Base-by-base conservation (phyloP, 2,888 invertebrate genomes). In the Ceratothoa steindachneri region DNA sequence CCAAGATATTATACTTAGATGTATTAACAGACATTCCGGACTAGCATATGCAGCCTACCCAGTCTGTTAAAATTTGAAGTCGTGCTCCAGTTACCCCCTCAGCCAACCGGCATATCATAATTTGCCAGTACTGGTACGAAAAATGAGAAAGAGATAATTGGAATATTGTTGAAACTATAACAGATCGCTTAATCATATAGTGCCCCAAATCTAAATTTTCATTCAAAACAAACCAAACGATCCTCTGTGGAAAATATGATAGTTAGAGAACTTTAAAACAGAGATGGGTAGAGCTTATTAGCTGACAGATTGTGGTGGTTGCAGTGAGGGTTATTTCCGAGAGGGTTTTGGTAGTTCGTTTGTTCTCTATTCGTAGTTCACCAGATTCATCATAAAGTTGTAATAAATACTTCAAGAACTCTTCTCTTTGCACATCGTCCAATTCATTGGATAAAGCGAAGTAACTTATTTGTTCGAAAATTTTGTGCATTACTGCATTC, bases 101-200 rank as follows among this genome's bases (percentile, higher is more conserved):
- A 24, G 22, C n/a, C 12, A 60, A 24, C n/a, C 9, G 19, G 24
- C 19, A 24, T 12, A 60, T 60, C 24, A 60, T 60, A 7, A 12
- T 60, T 1, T 60, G 27, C 60, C 60, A 60, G 3, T 60, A 24
- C 24, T 60, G 27, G 27, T 24, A 60, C n/a, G 60, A 60, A 60
- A 60, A 60, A 60, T 60, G 60, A 22, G 60, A 60, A 12, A 60
- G 27, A 24, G 60, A 24, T 2, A n/a, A 22, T n/a, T 24, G n/a
- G 22, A 60, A 60, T 60, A 60, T 60, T 24, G n/a, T 60, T 60
- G 60, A 60, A 24, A 60, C 60, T 60, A 60, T 60, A 60, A 22
- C 12, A 24, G 60, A n/a, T 2, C 27, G 19, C 22, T 4, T 24
- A 22, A 60, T 15, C 27, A 60, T 24, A 3, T 22, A 24, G n/a